A percentile compares a stretch with the other conserved stretches of the same genome.
phyloP scores from a whole-genome alignment of 1,140 invertebrate species.

The Drosophila nasuta region DNA sequence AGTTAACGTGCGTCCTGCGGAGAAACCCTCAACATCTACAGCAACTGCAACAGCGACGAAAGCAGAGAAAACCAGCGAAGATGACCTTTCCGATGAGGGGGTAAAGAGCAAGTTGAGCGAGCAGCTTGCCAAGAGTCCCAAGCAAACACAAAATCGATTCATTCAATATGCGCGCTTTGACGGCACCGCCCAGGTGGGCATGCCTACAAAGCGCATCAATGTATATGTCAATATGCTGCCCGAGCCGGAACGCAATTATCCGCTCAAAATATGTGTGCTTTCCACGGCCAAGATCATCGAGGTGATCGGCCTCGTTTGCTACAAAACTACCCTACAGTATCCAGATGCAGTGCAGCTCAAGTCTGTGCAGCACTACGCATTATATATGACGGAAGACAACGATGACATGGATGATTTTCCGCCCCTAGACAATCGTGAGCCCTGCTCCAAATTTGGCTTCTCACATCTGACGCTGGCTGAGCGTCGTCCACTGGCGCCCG shows the following conservation, averaged over 20 bases:
- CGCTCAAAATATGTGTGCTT: slow-evolving; percentile 92
- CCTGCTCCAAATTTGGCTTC: slow-evolving; percentile 97
- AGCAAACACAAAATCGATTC: slow-evolving; percentile 93
- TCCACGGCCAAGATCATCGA: slow-evolving; percentile 94
- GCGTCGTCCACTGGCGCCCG: slow-evolving; percentile 76
- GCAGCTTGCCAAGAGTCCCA: slow-evolving; percentile 90
- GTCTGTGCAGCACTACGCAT: slow-evolving; percentile 90
- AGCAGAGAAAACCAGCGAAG: slow-evolving; percentile 36
- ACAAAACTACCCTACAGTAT: slow-evolving; percentile 90
- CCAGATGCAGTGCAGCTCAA: slow-evolving; percentile 86
- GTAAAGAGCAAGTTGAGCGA: slow-evolving; percentile 88
- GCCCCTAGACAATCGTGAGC: slow-evolving; percentile 93
- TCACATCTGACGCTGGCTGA: slow-evolving; percentile 94
- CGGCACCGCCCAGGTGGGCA: slow-evolving; percentile 92
- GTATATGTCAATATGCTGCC: slow-evolving; percentile 95
- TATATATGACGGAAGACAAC: slow-evolving; percentile 98
- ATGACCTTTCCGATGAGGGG: slow-evolving; percentile 63
- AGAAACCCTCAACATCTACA: slow-evolving; percentile 75
- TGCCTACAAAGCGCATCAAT: slow-evolving; percentile 91
- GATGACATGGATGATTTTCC: slow-evolving; percentile 98
- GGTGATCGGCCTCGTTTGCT: slow-evolving; percentile 97
- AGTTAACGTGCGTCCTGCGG: slow-evolving; percentile 10
- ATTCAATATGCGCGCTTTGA: slow-evolving; percentile 96
- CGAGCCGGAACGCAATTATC: slow-evolving; percentile 92
- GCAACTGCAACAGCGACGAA: slow-evolving; percentile 33